Evolutionary conservation across 2,797 vertebrate genomes (phyloP).

Genomic region (Kryptopterus vitreolus): DNA sequence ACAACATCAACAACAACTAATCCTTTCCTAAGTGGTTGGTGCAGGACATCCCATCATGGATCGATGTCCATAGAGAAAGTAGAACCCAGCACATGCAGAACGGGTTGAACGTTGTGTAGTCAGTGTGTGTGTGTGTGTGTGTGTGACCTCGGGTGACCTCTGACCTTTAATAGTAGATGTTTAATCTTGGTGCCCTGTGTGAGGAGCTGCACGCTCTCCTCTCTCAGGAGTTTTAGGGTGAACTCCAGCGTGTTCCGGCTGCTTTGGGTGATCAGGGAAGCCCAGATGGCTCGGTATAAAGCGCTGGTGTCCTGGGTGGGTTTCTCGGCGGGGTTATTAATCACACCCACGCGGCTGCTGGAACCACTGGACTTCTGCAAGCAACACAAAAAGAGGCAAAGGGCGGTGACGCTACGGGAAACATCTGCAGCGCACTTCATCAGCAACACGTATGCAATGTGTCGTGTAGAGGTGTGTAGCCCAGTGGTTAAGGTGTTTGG

Average conservation of each 20-base stretch:
- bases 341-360: conserved; percentile 83
- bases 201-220: conserved; percentile 82
- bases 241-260: conserved; percentile 79
- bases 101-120: too few species aligned
- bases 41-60: neutral
- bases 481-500: too few species aligned
- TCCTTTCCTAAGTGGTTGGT: neutral
- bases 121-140: too few species aligned
- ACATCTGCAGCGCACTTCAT: neutral
- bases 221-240: conserved; percentile 81
- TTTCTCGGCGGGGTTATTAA: conserved; percentile 87
- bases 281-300: conserved; percentile 87
- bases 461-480: neutral
- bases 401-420: neutral
- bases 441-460: neutral
- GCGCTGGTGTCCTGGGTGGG: conserved; percentile 83
- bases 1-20: neutral
- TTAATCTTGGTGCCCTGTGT: conserved; percentile 84
- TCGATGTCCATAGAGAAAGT: neutral
- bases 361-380: conserved; percentile 83
- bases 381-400: neutral
- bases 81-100: neutral
- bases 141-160: too few species aligned
- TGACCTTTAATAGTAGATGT: conserved; percentile 81
- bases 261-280: conserved; percentile 88